Evolutionary conservation across 2,888 invertebrate genomes (phyloP).

Genomic region (Drosophila pseudotalamancana): DNA sequence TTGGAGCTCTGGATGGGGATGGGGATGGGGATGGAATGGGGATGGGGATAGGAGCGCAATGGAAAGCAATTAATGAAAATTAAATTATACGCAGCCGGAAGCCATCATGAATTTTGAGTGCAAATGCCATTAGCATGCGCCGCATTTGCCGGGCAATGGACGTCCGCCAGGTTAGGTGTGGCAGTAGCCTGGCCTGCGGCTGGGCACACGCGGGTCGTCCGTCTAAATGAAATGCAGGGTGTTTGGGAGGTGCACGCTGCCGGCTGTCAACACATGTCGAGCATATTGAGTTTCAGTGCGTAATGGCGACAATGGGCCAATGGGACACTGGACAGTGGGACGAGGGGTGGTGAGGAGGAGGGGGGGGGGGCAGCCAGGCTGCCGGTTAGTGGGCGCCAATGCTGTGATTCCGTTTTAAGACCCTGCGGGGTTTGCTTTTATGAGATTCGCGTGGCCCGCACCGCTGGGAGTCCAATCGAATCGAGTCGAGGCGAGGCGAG

Average conservation of each 20-base stretch:
- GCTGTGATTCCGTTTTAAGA: conserved; percentile 63
- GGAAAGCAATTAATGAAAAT: conserved; percentile 76
- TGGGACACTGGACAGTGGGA: too few species aligned
- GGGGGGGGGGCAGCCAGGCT: background rate
- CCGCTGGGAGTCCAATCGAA: conserved; percentile 38
- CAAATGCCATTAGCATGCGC: conserved; percentile 68
- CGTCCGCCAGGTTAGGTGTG: conserved; percentile 9
- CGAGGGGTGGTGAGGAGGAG: background rate
- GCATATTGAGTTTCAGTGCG: conserved; percentile 69
- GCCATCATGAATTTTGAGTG: conserved; percentile 72
- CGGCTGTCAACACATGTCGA: conserved; percentile 55
- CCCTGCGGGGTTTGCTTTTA: conserved; percentile 60
- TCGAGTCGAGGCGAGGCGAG: too few species aligned
- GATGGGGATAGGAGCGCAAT: conserved; percentile 8
- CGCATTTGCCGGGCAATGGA: conserved; percentile 34
- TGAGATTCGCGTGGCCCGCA: conserved; percentile 50
- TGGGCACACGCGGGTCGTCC: conserved; percentile 22
- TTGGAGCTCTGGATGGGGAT: background rate
- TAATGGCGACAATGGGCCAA: conserved; percentile 21
- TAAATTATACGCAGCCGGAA: conserved; percentile 70
- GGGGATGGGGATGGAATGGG: background rate
- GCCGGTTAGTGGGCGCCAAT: conserved; percentile 20
- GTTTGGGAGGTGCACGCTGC: background rate
- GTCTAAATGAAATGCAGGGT: conserved; percentile 44
- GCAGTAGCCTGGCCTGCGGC: conserved; percentile 16